phyloP scores from a whole-genome alignment of 1,140 invertebrate species.

The Cyclargus thomasi region DNA sequence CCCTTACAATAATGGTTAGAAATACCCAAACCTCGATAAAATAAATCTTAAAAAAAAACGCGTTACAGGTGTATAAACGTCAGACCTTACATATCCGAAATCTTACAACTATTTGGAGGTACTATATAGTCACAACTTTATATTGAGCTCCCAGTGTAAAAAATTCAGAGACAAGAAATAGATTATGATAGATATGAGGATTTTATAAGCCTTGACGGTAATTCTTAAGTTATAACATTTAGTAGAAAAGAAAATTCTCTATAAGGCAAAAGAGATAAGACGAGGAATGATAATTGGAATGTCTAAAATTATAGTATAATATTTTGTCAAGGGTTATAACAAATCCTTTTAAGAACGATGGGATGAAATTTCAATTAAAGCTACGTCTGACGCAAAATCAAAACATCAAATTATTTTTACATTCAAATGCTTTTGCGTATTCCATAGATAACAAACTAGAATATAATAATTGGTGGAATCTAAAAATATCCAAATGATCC shows the following conservation, averaged over 20 bases:
- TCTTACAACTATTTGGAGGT: constrained; percentile 27
- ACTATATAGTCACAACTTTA: constrained; percentile 31
- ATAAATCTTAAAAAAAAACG: constrained; percentile 10
- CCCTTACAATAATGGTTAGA: constrained; percentile 63
- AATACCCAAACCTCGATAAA: constrained; percentile 62
- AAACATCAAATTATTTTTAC: not conserved
- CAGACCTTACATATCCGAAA: constrained; percentile 10
- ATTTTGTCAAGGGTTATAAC: not conserved
- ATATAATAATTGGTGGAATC: not conserved
- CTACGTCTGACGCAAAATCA: constrained; percentile 33
- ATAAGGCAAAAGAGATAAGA: not conserved
- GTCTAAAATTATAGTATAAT: not conserved
- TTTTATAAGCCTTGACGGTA: not conserved
- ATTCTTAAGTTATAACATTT: too few species aligned
- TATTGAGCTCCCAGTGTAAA: constrained; percentile 25
- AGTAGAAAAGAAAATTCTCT: too few species aligned
- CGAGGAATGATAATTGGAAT: not conserved
- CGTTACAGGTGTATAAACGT: not conserved
- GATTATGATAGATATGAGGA: not conserved
- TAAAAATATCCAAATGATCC: too few species aligned
- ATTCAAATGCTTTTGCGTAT: not conserved
- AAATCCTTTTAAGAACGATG: constrained; percentile 31
- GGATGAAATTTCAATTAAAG: constrained; percentile 50
- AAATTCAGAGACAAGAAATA: not conserved
- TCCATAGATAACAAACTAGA: not conserved